These are phyloP conservation scores for Colistium nudipinnis DNA, from an alignment of 2,113 vertebrate genomes.

Conservation along the genomic window DNA sequence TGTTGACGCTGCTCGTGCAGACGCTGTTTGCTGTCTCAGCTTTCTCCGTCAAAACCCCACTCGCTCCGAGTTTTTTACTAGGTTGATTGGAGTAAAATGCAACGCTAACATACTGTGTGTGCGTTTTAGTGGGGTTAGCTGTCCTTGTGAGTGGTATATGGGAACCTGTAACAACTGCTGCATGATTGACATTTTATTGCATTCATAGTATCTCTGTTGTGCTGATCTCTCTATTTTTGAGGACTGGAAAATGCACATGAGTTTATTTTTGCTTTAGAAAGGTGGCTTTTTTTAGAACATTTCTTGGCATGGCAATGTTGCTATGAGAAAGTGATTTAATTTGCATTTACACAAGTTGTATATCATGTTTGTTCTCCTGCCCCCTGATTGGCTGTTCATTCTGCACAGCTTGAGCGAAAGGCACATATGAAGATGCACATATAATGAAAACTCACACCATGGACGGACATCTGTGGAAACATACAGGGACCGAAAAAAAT, in stretches of 20 bases:
- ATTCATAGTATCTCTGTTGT: no score
- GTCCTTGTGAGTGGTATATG: no score
- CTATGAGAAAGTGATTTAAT: no score
- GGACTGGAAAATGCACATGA: neutral
- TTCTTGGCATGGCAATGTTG: no score
- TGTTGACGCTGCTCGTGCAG: neutral
- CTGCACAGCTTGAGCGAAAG: constrained; percentile 1
- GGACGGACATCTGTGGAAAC: constrained; percentile 38
- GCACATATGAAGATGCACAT: constrained; percentile 36
- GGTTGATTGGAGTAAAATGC: no score
- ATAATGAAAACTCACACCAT: constrained; percentile 35
- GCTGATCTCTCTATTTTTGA: neutral
- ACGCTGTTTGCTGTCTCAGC: neutral
- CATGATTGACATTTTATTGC: no score
- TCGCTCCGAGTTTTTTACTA: no score
- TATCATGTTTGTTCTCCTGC: neutral
- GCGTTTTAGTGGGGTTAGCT: no score
- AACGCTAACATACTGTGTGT: no score
- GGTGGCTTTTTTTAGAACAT: no score
- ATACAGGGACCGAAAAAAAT: constrained; percentile 4
- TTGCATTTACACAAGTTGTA: neutral
- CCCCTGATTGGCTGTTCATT: neutral
- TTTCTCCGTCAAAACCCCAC: no score
- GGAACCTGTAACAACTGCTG: no score
- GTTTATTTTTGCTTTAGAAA: constrained; percentile 4